These are phyloP conservation scores for Allacma fusca DNA, from an alignment of 2,888 invertebrate genomes.

Conservation along the genomic window DNA sequence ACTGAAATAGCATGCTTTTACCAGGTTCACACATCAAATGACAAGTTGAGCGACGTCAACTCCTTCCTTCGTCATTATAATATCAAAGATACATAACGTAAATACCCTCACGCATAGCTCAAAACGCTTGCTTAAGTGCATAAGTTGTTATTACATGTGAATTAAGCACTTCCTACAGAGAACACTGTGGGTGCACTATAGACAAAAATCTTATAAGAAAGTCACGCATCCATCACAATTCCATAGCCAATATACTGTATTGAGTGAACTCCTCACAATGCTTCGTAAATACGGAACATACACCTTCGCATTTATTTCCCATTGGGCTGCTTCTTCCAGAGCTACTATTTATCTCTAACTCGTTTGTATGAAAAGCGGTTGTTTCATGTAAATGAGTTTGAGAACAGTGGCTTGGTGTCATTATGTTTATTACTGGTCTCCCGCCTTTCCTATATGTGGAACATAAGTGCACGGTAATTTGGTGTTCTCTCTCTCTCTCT, in stretches of 20 bases:
- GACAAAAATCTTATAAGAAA: no score
- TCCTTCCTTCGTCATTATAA: slow-evolving; percentile 12
- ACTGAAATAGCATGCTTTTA: slow-evolving; percentile 35
- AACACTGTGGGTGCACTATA: no score
- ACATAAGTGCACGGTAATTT: slow-evolving; percentile 11
- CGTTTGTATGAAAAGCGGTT: slow-evolving; percentile 33
- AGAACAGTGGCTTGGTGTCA: slow-evolving; percentile 44
- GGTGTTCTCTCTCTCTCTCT: slow-evolving; percentile 20
- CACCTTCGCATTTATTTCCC: background rate
- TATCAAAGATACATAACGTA: background rate
- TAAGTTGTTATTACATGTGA: background rate
- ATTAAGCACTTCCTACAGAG: no score
- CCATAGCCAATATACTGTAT: no score
- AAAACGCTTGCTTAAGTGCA: background rate
- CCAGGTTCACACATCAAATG: slow-evolving; percentile 27
- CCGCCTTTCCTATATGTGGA: slow-evolving; percentile 19
- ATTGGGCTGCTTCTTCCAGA: background rate
- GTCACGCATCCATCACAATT: no score
- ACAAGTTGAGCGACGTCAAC: slow-evolving; percentile 22
- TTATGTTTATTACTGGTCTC: slow-evolving; percentile 44
- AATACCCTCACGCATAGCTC: background rate
- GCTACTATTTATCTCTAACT: slow-evolving; percentile 35
- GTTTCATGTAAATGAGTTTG: slow-evolving; percentile 42
- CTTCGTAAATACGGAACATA: background rate
- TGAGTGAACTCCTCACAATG: no score